These are phyloP conservation scores for Medauroidea extradentata DNA, from an alignment of 1,140 invertebrate genomes.

Conservation along the genomic window DNA sequence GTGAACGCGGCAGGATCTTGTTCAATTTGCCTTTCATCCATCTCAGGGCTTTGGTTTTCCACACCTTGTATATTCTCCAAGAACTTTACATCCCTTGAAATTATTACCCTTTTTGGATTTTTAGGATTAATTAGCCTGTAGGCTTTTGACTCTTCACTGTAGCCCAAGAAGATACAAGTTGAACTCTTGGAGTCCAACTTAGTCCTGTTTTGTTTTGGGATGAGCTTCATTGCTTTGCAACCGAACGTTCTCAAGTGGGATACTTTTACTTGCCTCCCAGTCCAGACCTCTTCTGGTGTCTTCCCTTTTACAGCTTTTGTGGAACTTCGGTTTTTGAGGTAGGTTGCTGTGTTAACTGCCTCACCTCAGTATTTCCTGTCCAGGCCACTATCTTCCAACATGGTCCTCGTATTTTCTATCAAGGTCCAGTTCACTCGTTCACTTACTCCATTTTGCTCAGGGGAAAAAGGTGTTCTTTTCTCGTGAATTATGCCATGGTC, in stretches of 20 bases:
- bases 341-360: too few species aligned
- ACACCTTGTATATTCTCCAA: not conserved
- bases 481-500: constrained; percentile 46
- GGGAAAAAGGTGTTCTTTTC: constrained; percentile 43
- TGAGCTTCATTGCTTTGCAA: constrained; percentile 3
- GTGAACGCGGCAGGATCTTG: too few species aligned
- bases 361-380: too few species aligned
- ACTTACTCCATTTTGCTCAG: constrained; percentile 48
- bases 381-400: constrained; percentile 29
- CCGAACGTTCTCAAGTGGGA: constrained; percentile 29
- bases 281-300: constrained; percentile 28
- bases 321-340: too few species aligned
- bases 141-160: constrained; percentile 1
- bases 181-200: constrained; percentile 25
- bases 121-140: too few species aligned
- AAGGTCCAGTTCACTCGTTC: constrained; percentile 46
- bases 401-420: constrained; percentile 41
- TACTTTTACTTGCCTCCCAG: constrained; percentile 6
- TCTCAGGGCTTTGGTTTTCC: too few species aligned
- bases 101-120: not conserved
- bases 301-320: too few species aligned
- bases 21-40: too few species aligned
- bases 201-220: constrained; percentile 19
- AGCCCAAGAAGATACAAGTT: constrained; percentile 24
- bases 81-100: not conserved